Evolutionary conservation across 2,797 vertebrate genomes (phyloP), one percentile per base, ranked within the genome.

Genomic region (Crypturellus tataupa): DNA sequence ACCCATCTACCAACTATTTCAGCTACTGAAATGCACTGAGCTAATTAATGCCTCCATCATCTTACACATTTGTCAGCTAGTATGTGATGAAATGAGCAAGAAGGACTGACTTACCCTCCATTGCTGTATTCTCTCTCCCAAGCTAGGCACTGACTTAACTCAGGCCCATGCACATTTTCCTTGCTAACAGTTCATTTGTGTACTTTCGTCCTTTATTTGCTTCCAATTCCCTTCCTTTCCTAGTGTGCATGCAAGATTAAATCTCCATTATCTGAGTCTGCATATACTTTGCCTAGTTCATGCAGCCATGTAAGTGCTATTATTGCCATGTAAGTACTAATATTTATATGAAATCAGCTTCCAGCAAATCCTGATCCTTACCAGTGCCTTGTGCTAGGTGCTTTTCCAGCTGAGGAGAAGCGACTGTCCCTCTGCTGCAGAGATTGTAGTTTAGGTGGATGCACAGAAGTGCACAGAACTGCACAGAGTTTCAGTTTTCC

Each of bases 1-100:
- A 72, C 87, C 92, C 72, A 92, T 89, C 89, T 93, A 90, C 69
- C 76, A 91, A 83, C 81, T 93, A 80, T 93, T 96, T 95, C 87
- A 84, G 91, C 83, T 91, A 7, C 78, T 82, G 71, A 87, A 76
- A 83, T 78, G 29, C 69, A 78, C 24, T 63, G 58, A 95, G 76
- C 69, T 92, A 89, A 95, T 95, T 87, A 92, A 83, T 0, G 0
- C 84, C 75, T 75, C 72, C 35, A 33, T 95, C 90, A 59, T 83
- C 42, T 92, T 92, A 56, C n/a, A 72, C 11, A 5, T 59, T 85
- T 67, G 64, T 91, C 79, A 85, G 55, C 80, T 79, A 67, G 59
- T 15, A 4, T 35, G 25, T 29, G 56, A 47, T 76, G 58, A 62
- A 44, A 62, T 60, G 35, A 95, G 73, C 84, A 91, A 23, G 69